These are phyloP conservation scores for Chitala chitala DNA, from an alignment of 2,113 vertebrate species.

Conservation along the genomic window DNA sequence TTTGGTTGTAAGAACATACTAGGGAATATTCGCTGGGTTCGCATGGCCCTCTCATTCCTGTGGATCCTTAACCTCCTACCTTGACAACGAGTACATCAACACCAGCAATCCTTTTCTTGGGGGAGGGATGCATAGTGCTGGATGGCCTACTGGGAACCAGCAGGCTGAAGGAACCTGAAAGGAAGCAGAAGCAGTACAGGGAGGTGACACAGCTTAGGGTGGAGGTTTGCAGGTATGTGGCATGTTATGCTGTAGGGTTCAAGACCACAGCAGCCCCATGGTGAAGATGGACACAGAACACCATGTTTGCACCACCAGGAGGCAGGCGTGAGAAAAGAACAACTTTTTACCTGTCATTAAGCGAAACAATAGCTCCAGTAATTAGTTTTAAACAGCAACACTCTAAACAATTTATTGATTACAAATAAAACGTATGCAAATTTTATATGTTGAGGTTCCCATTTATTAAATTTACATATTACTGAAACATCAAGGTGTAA, in stretches of 20 bases:
- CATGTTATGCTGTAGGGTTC: conserved; percentile 82
- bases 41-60: too few species aligned
- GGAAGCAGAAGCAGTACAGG: conserved; percentile 77
- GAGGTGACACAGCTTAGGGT: conserved; percentile 71
- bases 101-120: conserved; percentile 55
- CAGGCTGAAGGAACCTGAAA: conserved; percentile 72
- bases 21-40: too few species aligned
- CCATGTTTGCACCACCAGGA: conserved; percentile 68
- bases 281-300: conserved; percentile 69
- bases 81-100: conserved; percentile 65
- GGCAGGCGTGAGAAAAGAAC: conserved; percentile 55
- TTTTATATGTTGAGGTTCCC: too few species aligned
- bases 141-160: conserved; percentile 60
- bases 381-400: too few species aligned
- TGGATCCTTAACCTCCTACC: conserved; percentile 51
- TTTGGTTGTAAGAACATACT: too few species aligned
- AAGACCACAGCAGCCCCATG: conserved; percentile 63
- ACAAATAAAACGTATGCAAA: too few species aligned
- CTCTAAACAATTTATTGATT: too few species aligned
- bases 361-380: too few species aligned
- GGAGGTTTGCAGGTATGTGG: conserved; percentile 71
- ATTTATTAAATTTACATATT: too few species aligned
- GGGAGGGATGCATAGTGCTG: conserved; percentile 65
- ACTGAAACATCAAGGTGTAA: too few species aligned
- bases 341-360: conserved; percentile 67